A percentile compares a stretch with the other conserved stretches of the same genome.
Evolutionary conservation across 64 coral and sea anemone species (phyloP).

Genomic region (Astreopora myriophthalma): DNA sequence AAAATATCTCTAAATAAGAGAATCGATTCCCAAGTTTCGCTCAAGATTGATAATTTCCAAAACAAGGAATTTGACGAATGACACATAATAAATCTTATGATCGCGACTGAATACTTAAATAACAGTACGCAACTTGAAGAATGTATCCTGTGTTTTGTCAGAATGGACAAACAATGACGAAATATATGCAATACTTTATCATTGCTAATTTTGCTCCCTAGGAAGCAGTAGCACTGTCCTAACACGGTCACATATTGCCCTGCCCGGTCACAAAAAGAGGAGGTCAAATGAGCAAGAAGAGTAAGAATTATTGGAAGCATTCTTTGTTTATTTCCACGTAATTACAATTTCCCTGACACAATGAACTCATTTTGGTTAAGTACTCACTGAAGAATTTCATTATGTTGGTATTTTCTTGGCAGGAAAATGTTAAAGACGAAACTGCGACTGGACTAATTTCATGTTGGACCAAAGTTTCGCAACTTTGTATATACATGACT

Average conservation of each 20-base stretch:
- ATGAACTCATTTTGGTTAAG: no score
- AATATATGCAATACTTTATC: neutral
- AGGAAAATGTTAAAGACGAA: slow-evolving; percentile 28
- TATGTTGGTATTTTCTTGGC: neutral
- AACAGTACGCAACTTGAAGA: no score
- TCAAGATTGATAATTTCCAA: no score
- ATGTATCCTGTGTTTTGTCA: no score
- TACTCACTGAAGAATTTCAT: neutral
- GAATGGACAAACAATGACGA: neutral
- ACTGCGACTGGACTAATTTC: neutral
- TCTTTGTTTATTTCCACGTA: neutral
- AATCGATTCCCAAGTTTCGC: no score
- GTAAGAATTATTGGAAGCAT: neutral
- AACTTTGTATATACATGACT: slow-evolving; percentile 32
- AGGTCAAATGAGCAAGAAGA: slow-evolving; percentile 32
- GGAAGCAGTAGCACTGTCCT: slow-evolving; percentile 61
- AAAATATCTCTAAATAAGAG: no score
- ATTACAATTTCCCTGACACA: no score
- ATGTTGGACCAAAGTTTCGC: neutral
- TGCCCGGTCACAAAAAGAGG: slow-evolving; percentile 31
- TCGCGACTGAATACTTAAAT: no score
- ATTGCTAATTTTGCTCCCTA: neutral
- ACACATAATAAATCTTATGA: no score
- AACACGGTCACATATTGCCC: slow-evolving; percentile 35
- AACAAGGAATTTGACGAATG: no score